phyloP scores from a whole-genome alignment of 2,888 invertebrate genomes.

The Cosmopolites sordidus region DNA sequence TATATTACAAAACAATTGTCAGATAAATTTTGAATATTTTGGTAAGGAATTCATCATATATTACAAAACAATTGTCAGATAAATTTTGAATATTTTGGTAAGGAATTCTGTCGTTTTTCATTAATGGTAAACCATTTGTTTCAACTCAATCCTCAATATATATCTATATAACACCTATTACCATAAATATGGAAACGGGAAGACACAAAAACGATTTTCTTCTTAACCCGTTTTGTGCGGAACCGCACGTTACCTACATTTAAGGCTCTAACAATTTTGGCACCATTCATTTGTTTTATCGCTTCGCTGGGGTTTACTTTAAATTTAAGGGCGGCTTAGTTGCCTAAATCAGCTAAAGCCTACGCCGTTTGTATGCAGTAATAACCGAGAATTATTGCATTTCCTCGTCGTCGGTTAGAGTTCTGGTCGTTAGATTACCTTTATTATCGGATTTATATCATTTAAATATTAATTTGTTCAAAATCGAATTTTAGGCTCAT shows the following conservation, averaged over 20 bases:
- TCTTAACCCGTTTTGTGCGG: not conserved
- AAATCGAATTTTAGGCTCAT: too few relatives aligned
- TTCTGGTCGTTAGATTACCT: not conserved
- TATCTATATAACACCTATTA: too few relatives aligned
- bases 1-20: too few relatives aligned
- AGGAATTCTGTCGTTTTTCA: too few relatives aligned
- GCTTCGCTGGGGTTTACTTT: not conserved
- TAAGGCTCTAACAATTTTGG: not conserved
- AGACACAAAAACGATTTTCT: not conserved
- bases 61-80: too few relatives aligned
- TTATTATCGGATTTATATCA: not conserved
- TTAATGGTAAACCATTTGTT: too few relatives aligned
- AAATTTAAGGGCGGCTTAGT: conserved; percentile 2
- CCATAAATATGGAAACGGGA: too few relatives aligned
- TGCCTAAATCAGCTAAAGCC: conserved; percentile 2
- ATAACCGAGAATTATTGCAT: conserved; percentile 7
- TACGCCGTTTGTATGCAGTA: conserved; percentile 2
- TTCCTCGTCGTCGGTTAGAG: conserved; percentile 1
- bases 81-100: too few relatives aligned
- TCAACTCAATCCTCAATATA: too few relatives aligned
- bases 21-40: too few relatives aligned
- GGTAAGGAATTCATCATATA: too few relatives aligned
- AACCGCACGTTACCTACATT: not conserved
- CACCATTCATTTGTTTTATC: conserved; percentile 2
- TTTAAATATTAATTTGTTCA: not conserved